Evolutionary conservation across 2,113 vertebrate species (phyloP), one percentile per base, ranked within the genome.

Genomic region (Dipodomys merriami): DNA sequence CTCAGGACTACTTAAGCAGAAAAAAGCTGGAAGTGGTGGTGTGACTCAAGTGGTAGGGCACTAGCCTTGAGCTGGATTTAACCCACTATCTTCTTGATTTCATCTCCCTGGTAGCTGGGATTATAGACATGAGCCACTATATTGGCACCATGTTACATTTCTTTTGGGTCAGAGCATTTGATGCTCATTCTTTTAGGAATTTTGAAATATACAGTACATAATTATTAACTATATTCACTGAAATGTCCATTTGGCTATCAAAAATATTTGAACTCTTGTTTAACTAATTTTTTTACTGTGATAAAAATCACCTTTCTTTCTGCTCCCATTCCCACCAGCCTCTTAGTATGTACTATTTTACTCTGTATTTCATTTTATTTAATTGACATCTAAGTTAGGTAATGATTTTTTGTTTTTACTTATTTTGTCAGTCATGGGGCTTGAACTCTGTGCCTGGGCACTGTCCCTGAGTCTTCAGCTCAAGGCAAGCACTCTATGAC

Each of bases 221-320:
- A 12, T 30, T 69, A 44, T 19, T 30, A 46, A 67, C 7, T 2
- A 22, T 62, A 46, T 49, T 77, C 22, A 76, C 1, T 49, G 49
- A 9, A 49, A 12, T 77, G 8, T 44, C 4, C 13, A 77, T 7
- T n/a, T 19, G 23, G 0, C 69, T 20, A 44, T 12, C 23, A 16
- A 29, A 78, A 78, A 2, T 20, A 33, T 53, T 25, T 18, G 49
- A 49, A 19, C 9, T 71, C 15, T 15, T 11, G 1, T 60, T 3
- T 49, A 64, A 79, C 1, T 46, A 44, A 78, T 71, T 27, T 49
- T 22, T 46, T 27, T 0, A 12, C 3, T 85, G 10, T 49, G 4
- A 72, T 6, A 1, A 33, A 46, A 44, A 6, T 35, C 3, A 85
- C 1, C 0, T 0, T n/a, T 29, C 65, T 57, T 1, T 39, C 9